Conservation (phyloP, 2,113 vertebrate species). For the Callopanchax toddi region DNA sequence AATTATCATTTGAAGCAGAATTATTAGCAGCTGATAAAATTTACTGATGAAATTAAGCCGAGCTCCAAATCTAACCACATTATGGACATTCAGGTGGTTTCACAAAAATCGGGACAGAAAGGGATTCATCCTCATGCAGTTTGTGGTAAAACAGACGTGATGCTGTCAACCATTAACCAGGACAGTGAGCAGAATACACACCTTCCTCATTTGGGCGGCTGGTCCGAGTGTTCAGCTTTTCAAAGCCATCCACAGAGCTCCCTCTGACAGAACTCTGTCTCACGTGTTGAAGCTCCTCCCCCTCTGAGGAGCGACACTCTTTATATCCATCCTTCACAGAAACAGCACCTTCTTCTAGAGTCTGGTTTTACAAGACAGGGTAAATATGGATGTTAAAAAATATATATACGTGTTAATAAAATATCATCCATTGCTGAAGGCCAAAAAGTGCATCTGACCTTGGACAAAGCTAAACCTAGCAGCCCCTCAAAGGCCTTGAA, state of each 20-base stretch:
- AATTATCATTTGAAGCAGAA: constrained; percentile 15
- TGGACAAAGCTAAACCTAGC: constrained; percentile 76
- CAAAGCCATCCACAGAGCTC: constrained; percentile 85
- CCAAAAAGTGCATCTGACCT: constrained; percentile 40
- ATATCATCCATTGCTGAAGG: not conserved
- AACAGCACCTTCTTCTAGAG: constrained; percentile 75
- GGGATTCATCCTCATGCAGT: not conserved
- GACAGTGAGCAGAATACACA: constrained; percentile 52
- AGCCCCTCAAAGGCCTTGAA: constrained; percentile 95
- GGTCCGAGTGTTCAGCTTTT: constrained; percentile 81
- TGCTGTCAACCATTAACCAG: no score
- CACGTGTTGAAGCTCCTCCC: constrained; percentile 66
- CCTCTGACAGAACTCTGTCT: constrained; percentile 77
- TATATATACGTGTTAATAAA: not conserved
- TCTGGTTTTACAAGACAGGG: constrained; percentile 45
- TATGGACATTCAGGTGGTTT: no score
- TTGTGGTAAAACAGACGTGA: not conserved
- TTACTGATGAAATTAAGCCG: no score
- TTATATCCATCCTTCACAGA: constrained; percentile 84
- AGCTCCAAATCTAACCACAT: no score
- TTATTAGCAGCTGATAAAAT: constrained; percentile 18
- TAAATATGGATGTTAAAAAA: not conserved
- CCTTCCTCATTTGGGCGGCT: constrained; percentile 85
- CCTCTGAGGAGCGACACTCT: constrained; percentile 84
- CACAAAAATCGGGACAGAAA: not conserved